A percentile compares a stretch with the other conserved stretches of the same genome.
These are phyloP conservation scores for Lepus americanus DNA, from an alignment of 2,113 vertebrate species.

Conservation along the genomic window DNA sequence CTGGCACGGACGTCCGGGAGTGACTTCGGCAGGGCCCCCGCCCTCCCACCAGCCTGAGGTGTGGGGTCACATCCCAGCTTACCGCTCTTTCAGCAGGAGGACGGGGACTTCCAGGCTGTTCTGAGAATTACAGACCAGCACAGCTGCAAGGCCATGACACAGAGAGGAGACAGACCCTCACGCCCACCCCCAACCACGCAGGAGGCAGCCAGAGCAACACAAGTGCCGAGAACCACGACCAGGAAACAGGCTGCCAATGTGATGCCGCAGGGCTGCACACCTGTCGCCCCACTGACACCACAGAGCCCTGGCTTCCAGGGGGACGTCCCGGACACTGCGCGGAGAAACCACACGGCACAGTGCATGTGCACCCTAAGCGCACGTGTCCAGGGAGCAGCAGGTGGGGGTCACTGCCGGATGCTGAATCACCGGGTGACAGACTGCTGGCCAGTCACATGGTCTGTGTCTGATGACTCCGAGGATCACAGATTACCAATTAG, in stretches of 20 bases:
- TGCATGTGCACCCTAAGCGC: background rate
- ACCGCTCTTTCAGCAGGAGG: background rate
- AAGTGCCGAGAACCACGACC: background rate
- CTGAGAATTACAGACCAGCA: background rate
- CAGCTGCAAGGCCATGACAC: fast-evolving
- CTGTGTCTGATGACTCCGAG: background rate
- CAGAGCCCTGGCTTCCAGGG: background rate
- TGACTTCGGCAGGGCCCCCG: background rate
- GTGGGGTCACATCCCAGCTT: background rate
- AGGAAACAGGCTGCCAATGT: background rate
- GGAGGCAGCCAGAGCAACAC: background rate
- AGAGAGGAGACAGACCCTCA: background rate
- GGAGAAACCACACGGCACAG: background rate
- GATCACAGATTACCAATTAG: background rate
- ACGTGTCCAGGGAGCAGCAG: background rate
- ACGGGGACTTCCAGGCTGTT: background rate
- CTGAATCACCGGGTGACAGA: background rate
- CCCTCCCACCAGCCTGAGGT: background rate
- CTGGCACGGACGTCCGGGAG: fast-evolving
- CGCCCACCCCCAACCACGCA: background rate
- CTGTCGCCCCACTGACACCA: background rate
- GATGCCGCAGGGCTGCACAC: background rate
- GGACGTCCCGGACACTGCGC: background rate
- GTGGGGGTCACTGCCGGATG: background rate
- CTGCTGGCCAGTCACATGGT: background rate